Conservation (phyloP, 2,113 vertebrate species). For the Ornithorhynchus anatinus region DNA sequence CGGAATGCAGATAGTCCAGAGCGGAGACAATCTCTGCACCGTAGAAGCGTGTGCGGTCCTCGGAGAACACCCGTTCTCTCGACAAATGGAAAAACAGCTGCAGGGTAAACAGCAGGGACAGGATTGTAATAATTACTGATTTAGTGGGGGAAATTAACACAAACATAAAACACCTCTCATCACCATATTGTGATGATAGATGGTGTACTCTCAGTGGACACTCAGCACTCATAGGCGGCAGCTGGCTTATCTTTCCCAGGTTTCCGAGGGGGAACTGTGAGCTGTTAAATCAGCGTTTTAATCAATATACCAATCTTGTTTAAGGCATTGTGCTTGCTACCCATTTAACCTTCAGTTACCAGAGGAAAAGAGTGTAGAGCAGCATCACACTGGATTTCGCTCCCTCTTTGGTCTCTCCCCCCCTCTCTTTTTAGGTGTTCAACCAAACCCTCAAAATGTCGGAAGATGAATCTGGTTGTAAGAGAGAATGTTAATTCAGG, state of each 20-base stretch:
- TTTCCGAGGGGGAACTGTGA: slow-evolving; percentile 82
- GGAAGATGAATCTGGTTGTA: not conserved
- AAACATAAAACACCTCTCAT: slow-evolving; percentile 99
- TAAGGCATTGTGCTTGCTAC: slow-evolving; percentile 80
- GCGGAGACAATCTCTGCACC: slow-evolving; percentile 98
- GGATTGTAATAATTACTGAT: slow-evolving; percentile 99
- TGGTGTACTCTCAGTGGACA: slow-evolving; percentile 88
- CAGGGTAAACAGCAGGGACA: slow-evolving; percentile 97
- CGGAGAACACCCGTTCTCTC: slow-evolving; percentile 98
- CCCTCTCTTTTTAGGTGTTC: slow-evolving; percentile 33
- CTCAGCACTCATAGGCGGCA: slow-evolving; percentile 90
- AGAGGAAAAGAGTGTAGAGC: slow-evolving; percentile 54
- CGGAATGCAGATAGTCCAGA: slow-evolving; percentile 96
- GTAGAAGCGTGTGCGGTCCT: slow-evolving; percentile 98
- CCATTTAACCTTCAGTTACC: slow-evolving; percentile 82
- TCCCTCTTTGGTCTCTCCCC: not conserved
- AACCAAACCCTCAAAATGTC: slow-evolving; percentile 49
- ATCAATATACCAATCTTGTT: slow-evolving; percentile 98
- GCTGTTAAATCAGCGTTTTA: slow-evolving; percentile 96
- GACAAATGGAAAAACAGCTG: slow-evolving; percentile 99
- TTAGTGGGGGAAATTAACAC: slow-evolving; percentile 99
- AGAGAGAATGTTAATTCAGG: too few species aligned
- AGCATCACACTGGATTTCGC: slow-evolving; percentile 33
- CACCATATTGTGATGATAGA: slow-evolving; percentile 99
- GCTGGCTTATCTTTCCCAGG: slow-evolving; percentile 94